These are phyloP conservation scores for Dallia pectoralis DNA, from an alignment of 2,797 vertebrate species.

Conservation along the genomic window DNA sequence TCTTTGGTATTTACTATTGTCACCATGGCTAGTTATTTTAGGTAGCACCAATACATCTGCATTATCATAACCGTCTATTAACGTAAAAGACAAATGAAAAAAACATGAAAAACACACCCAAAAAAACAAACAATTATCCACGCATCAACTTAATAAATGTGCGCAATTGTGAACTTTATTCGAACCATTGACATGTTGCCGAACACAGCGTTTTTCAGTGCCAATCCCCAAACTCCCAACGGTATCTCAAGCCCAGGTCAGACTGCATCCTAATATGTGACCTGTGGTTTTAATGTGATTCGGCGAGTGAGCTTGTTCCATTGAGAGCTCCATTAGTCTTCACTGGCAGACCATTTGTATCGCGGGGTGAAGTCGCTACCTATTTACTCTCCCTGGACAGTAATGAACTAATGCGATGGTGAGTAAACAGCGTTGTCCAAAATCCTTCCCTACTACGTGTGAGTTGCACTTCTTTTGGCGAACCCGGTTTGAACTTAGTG, in stretches of 20 bases:
- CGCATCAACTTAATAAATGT: no score
- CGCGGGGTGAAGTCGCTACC: constrained; percentile 64
- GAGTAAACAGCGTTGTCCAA: constrained; percentile 49
- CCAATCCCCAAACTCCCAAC: constrained; percentile 21
- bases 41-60: no score
- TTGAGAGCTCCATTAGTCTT: constrained; percentile 31
- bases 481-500: background rate
- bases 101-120: no score
- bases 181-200: no score
- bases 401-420: constrained; percentile 66
- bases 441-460: background rate
- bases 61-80: no score
- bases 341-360: constrained; percentile 56
- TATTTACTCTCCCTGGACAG: constrained; percentile 55
- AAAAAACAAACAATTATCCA: no score
- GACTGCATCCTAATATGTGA: constrained; percentile 31
- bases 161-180: no score
- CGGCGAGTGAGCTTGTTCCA: constrained; percentile 19
- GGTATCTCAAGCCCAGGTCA: constrained; percentile 34
- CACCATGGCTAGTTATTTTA: no score
- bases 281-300: constrained; percentile 16
- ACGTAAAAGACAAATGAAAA: no score
- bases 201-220: no score
- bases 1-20: no score
- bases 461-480: background rate